A percentile compares a stretch with the other conserved stretches of the same genome.
Conservation (phyloP, 2,113 vertebrate genomes). For the Nothobranchius furzeri region DNA sequence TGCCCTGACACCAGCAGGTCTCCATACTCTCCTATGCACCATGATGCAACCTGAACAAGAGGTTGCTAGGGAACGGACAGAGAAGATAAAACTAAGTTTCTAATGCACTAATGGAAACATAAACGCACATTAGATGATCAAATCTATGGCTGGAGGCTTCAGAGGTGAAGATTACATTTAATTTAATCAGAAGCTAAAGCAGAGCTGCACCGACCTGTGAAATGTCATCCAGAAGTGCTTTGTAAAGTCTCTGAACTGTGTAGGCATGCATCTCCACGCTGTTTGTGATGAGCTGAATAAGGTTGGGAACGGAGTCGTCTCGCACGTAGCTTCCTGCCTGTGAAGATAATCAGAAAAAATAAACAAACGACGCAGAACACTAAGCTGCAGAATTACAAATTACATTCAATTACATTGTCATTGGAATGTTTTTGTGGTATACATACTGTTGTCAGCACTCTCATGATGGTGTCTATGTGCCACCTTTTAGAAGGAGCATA, state of each 20-base stretch:
- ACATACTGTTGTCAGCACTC: slow-evolving; percentile 96
- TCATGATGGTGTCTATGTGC: slow-evolving; percentile 99
- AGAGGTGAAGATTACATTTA: neutral
- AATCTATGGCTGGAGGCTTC: neutral
- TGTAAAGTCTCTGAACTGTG: slow-evolving; percentile 98
- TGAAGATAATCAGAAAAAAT: slow-evolving; percentile 32
- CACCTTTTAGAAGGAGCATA: slow-evolving; percentile 99
- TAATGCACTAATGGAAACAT: neutral
- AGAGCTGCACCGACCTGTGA: slow-evolving; percentile 85
- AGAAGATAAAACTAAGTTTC: slow-evolving; percentile 9
- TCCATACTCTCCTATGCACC: slow-evolving; percentile 99
- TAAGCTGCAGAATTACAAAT: neutral
- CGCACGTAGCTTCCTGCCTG: slow-evolving; percentile 98
- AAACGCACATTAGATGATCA: neutral
- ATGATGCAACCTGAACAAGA: slow-evolving; percentile 95
- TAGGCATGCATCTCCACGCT: slow-evolving; percentile 98
- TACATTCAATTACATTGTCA: neutral
- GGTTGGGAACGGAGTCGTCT: slow-evolving; percentile 97
- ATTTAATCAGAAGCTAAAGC: slow-evolving; percentile 11
- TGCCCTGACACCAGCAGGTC: slow-evolving; percentile 96
- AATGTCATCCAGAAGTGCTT: slow-evolving; percentile 96
- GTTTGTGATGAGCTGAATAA: slow-evolving; percentile 99
- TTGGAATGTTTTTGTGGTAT: neutral
- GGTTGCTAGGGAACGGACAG: slow-evolving; percentile 85
- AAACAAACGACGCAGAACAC: neutral